These are phyloP conservation scores for Ips nitidus DNA, from an alignment of 1,140 invertebrate genomes.

Conservation along the genomic window DNA sequence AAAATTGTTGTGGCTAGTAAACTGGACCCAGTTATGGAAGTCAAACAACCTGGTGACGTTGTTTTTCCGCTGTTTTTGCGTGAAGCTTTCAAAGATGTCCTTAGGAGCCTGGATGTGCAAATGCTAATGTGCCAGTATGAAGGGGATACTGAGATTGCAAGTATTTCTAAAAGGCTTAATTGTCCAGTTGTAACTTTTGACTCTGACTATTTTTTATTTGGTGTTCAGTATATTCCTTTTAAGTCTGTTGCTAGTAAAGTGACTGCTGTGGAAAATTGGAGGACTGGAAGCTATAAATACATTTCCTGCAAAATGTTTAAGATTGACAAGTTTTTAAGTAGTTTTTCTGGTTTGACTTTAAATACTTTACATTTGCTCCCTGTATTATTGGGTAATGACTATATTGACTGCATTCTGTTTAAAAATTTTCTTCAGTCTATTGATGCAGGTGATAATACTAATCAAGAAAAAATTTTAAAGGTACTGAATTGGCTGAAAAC, in stretches of 20 bases:
- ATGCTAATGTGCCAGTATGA: constrained; percentile 77
- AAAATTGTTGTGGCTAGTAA: constrained; percentile 61
- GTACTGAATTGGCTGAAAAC: constrained; percentile 73
- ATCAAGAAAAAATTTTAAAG: constrained; percentile 64
- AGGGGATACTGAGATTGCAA: constrained; percentile 83
- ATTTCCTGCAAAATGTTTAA: constrained; percentile 72
- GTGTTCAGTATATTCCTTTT: constrained; percentile 78
- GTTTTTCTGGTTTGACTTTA: constrained; percentile 65
- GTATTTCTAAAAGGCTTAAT: constrained; percentile 70
- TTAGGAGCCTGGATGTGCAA: constrained; percentile 64
- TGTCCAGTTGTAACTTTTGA: constrained; percentile 87
- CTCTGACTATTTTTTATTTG: constrained; percentile 89
- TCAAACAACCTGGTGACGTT: constrained; percentile 47
- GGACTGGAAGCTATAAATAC: constrained; percentile 48
- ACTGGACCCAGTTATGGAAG: constrained; percentile 54
- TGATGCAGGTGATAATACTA: constrained; percentile 60
- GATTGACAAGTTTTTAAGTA: constrained; percentile 65
- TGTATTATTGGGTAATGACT: constrained; percentile 84
- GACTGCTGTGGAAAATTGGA: constrained; percentile 20
- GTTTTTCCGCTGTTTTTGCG: constrained; percentile 71
- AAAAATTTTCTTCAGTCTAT: constrained; percentile 68
- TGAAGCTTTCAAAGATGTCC: constrained; percentile 70
- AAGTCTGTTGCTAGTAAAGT: constrained; percentile 54
- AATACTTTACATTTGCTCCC: constrained; percentile 74
- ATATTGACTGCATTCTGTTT: constrained; percentile 68